A percentile compares a stretch with the other conserved stretches of the same genome.
These are phyloP conservation scores for Sardinella longiceps DNA, from an alignment of 2,797 vertebrate species.

Conservation along the genomic window DNA sequence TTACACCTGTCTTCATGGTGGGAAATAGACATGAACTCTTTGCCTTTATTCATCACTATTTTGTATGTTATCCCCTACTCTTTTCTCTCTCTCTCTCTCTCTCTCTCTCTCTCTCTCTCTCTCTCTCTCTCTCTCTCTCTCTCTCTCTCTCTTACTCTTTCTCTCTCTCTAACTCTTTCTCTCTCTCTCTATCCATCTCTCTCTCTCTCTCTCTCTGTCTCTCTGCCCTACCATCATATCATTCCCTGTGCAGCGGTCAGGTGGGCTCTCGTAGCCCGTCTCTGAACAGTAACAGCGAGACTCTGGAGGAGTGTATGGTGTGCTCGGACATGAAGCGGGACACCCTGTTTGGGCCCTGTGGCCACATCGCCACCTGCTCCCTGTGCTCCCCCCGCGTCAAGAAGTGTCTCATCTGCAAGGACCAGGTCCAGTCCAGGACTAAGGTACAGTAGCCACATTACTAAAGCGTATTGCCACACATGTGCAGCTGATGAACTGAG, in stretches of 20 bases:
- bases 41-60: neutral
- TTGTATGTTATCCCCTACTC: constrained; percentile 10
- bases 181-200: neutral
- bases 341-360: constrained; percentile 96
- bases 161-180: neutral
- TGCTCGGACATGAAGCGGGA: constrained; percentile 99
- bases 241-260: constrained; percentile 81
- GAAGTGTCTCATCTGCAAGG: constrained; percentile 99
- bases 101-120: neutral
- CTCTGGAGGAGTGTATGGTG: constrained; percentile 98
- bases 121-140: constrained; percentile 10
- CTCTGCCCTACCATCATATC: neutral
- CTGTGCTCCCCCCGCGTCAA: constrained; percentile 98
- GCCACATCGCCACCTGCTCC: constrained; percentile 97
- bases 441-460: constrained; percentile 83
- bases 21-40: neutral
- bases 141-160: neutral
- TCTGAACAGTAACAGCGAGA: constrained; percentile 95
- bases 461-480: neutral
- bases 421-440: constrained; percentile 97
- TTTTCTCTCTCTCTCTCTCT: neutral
- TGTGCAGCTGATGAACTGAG: neutral
- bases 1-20: neutral
- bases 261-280: constrained; percentile 96
- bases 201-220: neutral